These are phyloP conservation scores for Capra hircus DNA, from an alignment of 2,113 vertebrate genomes.

Conservation along the genomic window DNA sequence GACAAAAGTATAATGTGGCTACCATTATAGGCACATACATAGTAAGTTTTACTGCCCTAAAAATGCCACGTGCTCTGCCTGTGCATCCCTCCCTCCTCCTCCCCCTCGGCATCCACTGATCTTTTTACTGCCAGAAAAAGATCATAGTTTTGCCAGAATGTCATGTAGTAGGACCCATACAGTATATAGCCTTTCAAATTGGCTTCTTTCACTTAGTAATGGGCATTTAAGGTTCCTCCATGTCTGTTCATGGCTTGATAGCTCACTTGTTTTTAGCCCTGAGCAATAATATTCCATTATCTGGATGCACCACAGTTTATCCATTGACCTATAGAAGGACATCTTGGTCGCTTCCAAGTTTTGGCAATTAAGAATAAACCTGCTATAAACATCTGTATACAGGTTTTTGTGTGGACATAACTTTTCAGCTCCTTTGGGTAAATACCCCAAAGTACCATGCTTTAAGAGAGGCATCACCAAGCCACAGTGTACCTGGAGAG, in stretches of 20 bases:
- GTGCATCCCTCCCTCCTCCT: background rate
- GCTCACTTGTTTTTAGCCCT: background rate
- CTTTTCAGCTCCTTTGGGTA: background rate
- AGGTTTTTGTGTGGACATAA: background rate
- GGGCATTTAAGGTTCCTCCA: background rate
- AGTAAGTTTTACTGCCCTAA: background rate
- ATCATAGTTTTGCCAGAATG: background rate
- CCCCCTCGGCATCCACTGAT: background rate
- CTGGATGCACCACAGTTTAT: background rate
- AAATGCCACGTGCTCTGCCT: background rate
- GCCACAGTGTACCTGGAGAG: background rate
- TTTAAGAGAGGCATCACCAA: conserved; percentile 20
- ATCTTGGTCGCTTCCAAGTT: background rate
- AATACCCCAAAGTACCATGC: background rate
- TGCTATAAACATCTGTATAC: background rate
- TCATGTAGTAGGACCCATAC: background rate
- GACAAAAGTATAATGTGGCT: background rate
- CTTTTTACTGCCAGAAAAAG: background rate
- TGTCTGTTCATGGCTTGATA: background rate
- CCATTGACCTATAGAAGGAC: background rate
- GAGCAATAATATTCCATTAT: background rate
- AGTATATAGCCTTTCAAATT: background rate
- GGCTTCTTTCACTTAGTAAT: background rate
- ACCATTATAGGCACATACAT: background rate
- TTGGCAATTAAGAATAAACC: background rate